Base-by-base conservation (phyloP, 2,113 vertebrate species). In the Psilopogon haemacephalus region DNA sequence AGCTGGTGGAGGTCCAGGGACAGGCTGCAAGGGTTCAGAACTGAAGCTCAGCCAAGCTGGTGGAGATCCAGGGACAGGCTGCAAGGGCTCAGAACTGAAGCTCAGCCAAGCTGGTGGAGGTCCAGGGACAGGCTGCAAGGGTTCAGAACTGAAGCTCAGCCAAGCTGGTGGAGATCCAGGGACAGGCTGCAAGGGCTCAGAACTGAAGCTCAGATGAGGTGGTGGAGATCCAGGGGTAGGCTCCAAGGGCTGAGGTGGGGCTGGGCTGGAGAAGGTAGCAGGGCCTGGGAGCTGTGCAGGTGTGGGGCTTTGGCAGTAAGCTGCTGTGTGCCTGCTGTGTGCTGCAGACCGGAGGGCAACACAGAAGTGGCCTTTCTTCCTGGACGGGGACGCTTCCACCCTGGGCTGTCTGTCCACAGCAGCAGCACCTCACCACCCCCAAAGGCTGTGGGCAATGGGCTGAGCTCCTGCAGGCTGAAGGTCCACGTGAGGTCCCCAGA, bases 351-450 rank as follows among this genome's bases (percentile, higher is more conserved):
- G 2, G 98, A 99, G 48, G 96, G 86, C 78, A 94, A 83, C 71
- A 98, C 98, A 95, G 98, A 99, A 90, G 97, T 99, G 40, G 98
- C 98, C 95, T 99, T 99, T 96, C 98, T 99, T 71, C 98, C 98
- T 37, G 98, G 98, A 38, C 98, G 98, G 94, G 98, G 97, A 46
- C 97, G 97, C 21, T 94, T 98, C 20, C 96, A 97, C 18, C 97
- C 97, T 4, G 97, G 98, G 11, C 87, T 97, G 6, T 98, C 97
- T 3, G 95, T 97, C 30, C 98, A 97, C 88, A 98, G 97, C 18
- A 98, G 95, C 50, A 93, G 96, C 84, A 96, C 98, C 12, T 94
- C 88, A 0, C 62, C 88, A 1, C 96, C 96, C 38, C 92, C 94
- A 2, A 97, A 98, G 81, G 93, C 96, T 3, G 46, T 97, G 23